Conservation (phyloP, 2,888 invertebrate genomes). For the Drosophila borborema region DNA sequence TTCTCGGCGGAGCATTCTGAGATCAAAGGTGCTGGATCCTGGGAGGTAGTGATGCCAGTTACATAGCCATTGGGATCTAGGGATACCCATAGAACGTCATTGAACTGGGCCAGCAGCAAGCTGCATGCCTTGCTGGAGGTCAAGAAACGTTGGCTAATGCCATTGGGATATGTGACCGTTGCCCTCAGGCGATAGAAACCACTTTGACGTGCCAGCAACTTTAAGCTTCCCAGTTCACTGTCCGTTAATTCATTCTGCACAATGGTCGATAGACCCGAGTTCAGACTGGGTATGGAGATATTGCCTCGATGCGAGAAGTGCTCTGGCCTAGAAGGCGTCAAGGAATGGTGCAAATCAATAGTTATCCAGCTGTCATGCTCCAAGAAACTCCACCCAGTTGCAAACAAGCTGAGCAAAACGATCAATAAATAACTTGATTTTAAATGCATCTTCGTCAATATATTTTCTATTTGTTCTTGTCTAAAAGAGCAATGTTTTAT, state of each 20-base stretch:
- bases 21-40: constrained; percentile 86
- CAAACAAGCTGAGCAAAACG: constrained; percentile 42
- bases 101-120: constrained; percentile 90
- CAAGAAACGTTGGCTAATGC: constrained; percentile 88
- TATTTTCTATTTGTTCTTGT: neutral
- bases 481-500: constrained; percentile 5
- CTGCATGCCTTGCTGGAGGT: constrained; percentile 93
- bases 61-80: constrained; percentile 92
- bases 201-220: constrained; percentile 87
- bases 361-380: constrained; percentile 92
- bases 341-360: constrained; percentile 89
- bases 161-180: constrained; percentile 89
- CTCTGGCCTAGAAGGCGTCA: constrained; percentile 87
- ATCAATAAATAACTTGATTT: constrained; percentile 26
- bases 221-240: constrained; percentile 87
- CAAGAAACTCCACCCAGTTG: constrained; percentile 85
- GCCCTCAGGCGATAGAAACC: constrained; percentile 91
- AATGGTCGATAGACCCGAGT: constrained; percentile 88
- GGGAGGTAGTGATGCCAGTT: constrained; percentile 87
- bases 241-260: constrained; percentile 88
- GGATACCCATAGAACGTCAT: constrained; percentile 92
- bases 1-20: constrained; percentile 60
- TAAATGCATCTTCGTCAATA: constrained; percentile 23
- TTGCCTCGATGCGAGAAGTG: constrained; percentile 89
- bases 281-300: constrained; percentile 89